Evolutionary conservation across 2,797 vertebrate species (phyloP), one percentile per base, ranked within the genome.

Genomic region (Geotria australis): DNA sequence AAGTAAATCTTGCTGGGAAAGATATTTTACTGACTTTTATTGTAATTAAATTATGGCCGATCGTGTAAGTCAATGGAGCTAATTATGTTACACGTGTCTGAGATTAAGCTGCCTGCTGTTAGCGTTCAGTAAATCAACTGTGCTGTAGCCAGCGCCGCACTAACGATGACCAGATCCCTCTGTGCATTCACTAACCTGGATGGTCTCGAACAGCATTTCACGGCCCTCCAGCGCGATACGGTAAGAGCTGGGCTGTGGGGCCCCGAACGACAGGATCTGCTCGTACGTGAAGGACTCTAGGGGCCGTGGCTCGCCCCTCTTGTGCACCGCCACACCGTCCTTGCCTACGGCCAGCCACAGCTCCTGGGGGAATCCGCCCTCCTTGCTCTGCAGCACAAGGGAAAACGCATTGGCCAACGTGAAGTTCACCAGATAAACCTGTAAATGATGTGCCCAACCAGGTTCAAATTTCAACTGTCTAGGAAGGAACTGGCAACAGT

Each of bases 231-330:
- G 80, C 1, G 83, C 71, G 1, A 98, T 93, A 73, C 83, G 93
- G 73, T 95, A 95, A 1, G 77, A 70, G 64, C 80, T 91, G 58
- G 82, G 69, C 61, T 80, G 76, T 0, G 91, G 88, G 0, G 91
- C 85, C 8, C 88, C 88, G 1, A 98, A 98, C 7, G 88, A 94
- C 12, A 91, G 76, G 63, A 96, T 91, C 59, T 78, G 79, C 3
- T 98, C 91, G 1, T 95, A 98, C 6, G 77, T 80, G 68, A 95
- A 93, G 57, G 85, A 74, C 66, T 98, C 83, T 65, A 93, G 64
- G 0, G 86, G 85, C 62, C 76, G 76, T 2, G 79, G 76, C 64
- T 94, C 88, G 2, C 88, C 83, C 2, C 83, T 80, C 57, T 91
- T 89, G 71, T 98, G 94, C 60, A 98, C 78, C 0, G 86, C 91